Conservation (phyloP, 2,797 vertebrate species). For the Eptatretus atami region DNA sequence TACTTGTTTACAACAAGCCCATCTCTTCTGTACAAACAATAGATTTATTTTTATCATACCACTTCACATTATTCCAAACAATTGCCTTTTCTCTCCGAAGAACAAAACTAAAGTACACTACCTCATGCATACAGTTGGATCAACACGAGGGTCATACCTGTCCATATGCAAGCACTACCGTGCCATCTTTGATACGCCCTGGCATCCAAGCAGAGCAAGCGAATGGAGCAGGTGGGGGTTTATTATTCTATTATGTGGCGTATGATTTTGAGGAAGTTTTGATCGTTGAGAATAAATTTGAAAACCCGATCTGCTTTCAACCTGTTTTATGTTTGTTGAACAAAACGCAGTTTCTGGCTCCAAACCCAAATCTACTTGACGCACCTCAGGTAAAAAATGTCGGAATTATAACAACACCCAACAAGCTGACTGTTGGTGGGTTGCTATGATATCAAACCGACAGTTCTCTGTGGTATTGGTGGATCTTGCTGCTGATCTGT, state of each 20-base stretch:
- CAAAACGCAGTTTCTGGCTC: no score
- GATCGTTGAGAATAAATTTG: no score
- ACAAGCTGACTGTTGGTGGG: no score
- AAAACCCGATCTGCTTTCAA: no score
- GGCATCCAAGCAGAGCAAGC: constrained; percentile 67
- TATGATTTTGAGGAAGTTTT: no score
- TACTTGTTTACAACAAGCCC: neutral
- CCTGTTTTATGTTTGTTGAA: no score
- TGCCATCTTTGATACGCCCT: constrained; percentile 88
- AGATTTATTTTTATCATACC: neutral
- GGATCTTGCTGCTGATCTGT: no score
- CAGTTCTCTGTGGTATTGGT: no score
- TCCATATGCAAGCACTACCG: constrained; percentile 96
- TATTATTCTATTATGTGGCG: neutral
- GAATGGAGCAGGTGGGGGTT: constrained; percentile 74
- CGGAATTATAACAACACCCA: no score
- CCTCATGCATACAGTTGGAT: constrained; percentile 92
- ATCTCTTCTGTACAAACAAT: constrained; percentile 8
- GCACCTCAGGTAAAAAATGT: no score
- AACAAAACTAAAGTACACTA: constrained; percentile 86
- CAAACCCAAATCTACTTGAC: no score
- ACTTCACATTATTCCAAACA: neutral
- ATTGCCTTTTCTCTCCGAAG: constrained; percentile 19
- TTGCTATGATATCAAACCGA: no score
- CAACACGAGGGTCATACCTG: constrained; percentile 85